Conservation (phyloP, 1,140 invertebrate species). For the Acyrthosiphon pisum region DNA sequence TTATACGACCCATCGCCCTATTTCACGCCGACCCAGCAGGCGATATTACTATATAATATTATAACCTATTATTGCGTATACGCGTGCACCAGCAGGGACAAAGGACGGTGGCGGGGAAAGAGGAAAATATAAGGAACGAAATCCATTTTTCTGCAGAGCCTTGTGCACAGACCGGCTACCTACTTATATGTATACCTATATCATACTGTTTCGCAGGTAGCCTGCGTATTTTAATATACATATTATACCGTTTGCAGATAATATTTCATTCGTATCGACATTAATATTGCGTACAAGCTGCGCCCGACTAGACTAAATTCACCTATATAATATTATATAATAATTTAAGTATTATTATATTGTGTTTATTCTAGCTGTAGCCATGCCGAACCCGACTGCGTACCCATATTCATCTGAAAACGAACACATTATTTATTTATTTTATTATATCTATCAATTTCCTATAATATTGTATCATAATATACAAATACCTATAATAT, state of each 20-base stretch:
- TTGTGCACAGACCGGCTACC: neutral
- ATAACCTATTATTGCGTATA: neutral
- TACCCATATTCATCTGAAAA: no score
- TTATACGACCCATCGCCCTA: neutral
- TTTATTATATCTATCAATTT: no score
- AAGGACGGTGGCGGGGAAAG: neutral
- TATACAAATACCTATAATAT: no score
- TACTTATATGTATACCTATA: no score
- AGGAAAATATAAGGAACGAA: neutral
- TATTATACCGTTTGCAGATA: neutral
- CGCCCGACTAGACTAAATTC: neutral
- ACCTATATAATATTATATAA: neutral
- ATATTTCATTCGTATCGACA: neutral
- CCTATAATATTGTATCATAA: no score
- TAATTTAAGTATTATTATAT: neutral
- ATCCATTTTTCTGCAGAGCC: conserved; percentile 12
- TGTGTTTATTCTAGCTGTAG: neutral
- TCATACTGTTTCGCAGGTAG: neutral
- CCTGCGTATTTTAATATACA: neutral
- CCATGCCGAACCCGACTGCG: no score
- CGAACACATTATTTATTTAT: no score
- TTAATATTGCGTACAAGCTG: neutral
- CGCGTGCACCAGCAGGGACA: neutral
- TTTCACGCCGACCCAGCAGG: neutral
- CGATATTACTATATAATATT: conserved; percentile 25